These are phyloP conservation scores for Neodiprion pinetum DNA, from an alignment of 1,140 invertebrate genomes.

Conservation along the genomic window DNA sequence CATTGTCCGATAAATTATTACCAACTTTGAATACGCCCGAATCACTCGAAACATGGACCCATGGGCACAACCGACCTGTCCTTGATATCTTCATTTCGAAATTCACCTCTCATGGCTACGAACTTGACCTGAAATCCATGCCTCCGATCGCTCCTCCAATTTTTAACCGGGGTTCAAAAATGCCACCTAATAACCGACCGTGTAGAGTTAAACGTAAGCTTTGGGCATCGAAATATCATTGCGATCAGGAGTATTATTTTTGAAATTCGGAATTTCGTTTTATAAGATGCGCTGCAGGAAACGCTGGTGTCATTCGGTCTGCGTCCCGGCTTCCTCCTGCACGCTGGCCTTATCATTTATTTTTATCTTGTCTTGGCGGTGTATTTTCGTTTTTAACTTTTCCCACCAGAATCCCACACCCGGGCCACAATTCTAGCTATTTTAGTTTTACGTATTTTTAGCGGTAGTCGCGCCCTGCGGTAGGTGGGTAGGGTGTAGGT, in stretches of 20 bases:
- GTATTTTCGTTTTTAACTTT: slow-evolving; percentile 48
- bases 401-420: slow-evolving; percentile 43
- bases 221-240: neutral
- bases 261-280: neutral
- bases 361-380: slow-evolving; percentile 24
- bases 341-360: neutral
- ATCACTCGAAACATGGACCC: neutral
- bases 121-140: neutral
- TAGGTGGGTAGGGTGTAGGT: neutral
- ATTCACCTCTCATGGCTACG: neutral
- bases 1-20: slow-evolving; percentile 54
- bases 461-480: slow-evolving; percentile 28
- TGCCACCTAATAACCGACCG: too few species aligned
- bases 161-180: too few species aligned
- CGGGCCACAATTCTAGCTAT: slow-evolving; percentile 41
- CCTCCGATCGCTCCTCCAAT: neutral
- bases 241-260: too few species aligned
- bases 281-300: neutral
- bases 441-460: slow-evolving; percentile 48
- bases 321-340: neutral
- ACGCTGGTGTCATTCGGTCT: neutral
- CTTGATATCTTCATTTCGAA: neutral
- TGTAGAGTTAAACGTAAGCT: too few species aligned
- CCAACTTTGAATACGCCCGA: slow-evolving; percentile 7
- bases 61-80: neutral